Percentiles rank a stretch among this genome's conserved stretches.
phyloP scores from a whole-genome alignment of 1,140 invertebrate genomes.

The Helicoverpa zea region DNA sequence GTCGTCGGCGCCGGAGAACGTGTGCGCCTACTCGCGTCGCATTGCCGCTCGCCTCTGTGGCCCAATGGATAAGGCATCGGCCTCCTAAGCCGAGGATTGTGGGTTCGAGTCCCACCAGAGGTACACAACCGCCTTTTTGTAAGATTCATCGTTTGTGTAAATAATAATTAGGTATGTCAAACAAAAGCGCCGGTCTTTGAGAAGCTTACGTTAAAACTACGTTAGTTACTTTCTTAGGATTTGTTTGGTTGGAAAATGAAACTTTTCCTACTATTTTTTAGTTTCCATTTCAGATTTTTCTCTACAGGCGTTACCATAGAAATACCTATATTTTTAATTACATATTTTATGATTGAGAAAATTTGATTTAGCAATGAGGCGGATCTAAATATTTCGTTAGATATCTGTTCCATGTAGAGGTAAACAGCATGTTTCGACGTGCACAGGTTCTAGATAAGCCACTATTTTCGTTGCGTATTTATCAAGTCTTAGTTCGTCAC shows the following conservation, averaged over 20 bases:
- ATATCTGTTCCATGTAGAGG: neutral
- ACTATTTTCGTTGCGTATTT: slow-evolving; percentile 13
- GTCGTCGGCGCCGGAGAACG: slow-evolving; percentile 60
- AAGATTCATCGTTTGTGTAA: neutral
- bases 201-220: neutral
- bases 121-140: slow-evolving; percentile 82
- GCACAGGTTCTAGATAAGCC: slow-evolving; percentile 12
- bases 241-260: neutral
- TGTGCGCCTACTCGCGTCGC: slow-evolving; percentile 61
- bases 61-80: slow-evolving; percentile 93
- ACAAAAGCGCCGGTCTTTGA: neutral
- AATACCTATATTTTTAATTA: no score
- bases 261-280: no score
- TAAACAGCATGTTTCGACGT: neutral
- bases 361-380: no score
- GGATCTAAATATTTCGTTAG: no score
- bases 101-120: slow-evolving; percentile 92
- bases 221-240: no score
- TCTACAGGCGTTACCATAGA: no score
- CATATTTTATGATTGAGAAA: no score
- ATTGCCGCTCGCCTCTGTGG: slow-evolving; percentile 88
- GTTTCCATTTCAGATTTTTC: no score
- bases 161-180: no score
- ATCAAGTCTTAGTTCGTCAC: slow-evolving; percentile 53
- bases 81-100: slow-evolving; percentile 92